Conservation (phyloP, 2,113 vertebrate genomes). For the Amphiprion percula region DNA sequence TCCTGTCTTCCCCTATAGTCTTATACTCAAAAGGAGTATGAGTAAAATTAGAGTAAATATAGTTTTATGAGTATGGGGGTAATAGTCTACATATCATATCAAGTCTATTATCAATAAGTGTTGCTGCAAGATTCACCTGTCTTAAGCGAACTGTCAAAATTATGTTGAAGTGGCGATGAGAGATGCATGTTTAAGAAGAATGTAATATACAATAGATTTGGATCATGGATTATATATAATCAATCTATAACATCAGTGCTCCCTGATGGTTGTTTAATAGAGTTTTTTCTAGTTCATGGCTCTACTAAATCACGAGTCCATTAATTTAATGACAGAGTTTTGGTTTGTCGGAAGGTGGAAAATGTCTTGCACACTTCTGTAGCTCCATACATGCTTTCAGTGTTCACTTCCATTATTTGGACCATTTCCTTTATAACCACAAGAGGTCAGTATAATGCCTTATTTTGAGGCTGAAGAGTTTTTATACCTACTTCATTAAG, state of each 20-base stretch:
- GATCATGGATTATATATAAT: background rate
- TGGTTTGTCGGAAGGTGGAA: slow-evolving; percentile 8
- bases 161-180: background rate
- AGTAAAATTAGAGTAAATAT: background rate
- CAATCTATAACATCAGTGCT: background rate
- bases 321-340: no score
- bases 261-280: no score
- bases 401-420: slow-evolving; percentile 54
- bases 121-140: background rate
- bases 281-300: no score
- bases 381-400: slow-evolving; percentile 60
- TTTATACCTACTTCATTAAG: slow-evolving; percentile 3
- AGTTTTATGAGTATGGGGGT: background rate
- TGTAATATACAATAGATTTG: background rate
- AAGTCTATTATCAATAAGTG: background rate
- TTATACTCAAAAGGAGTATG: background rate
- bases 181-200: slow-evolving; percentile 5
- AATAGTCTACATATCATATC: background rate
- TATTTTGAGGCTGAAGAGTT: slow-evolving; percentile 25
- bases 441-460: slow-evolving; percentile 66
- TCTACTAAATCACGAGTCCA: no score
- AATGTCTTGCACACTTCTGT: slow-evolving; percentile 34
- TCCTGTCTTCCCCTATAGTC: slow-evolving; percentile 17
- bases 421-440: slow-evolving; percentile 54
- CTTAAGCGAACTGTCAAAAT: background rate